Base-by-base conservation (phyloP, 2,888 invertebrate genomes). In the Halocaridina rubra region DNA sequence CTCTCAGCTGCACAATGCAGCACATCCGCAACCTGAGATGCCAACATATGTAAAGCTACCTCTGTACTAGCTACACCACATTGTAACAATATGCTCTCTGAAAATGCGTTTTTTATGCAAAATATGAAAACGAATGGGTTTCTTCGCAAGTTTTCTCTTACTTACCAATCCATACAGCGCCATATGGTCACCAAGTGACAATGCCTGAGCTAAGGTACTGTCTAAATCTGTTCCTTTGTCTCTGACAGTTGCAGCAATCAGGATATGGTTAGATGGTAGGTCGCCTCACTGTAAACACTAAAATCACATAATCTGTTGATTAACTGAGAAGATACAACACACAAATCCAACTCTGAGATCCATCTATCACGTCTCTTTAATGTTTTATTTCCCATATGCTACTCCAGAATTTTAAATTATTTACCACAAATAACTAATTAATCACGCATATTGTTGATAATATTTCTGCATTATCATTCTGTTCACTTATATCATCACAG, bases 401-500 rank as follows among this genome's bases (percentile, higher is more conserved):
- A n/a, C 8, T 29, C 57, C 46, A 1, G 13, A 39, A 7, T 57
- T 75, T 75, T 3, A 53, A 4, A 22, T 75, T 75, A 75, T 53
- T 75, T 16, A 75, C 10, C 19, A 75, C 46, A 13, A 75, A 27
- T 57, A 53, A 13, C 7, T 24, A 29, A 53, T 39, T 46, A n/a
- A 53, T 19, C 24, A 22, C 19, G 19, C 75, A 75, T 13, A 75
- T 53, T 3, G 75, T 53, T 13, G 75, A 39, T 13, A 75, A 53
- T 33, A 75, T n/a, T 29, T 24, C 24, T n/a, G 75, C 75, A 75
- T 76, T 76, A 13, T n/a, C 76, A 76, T 76, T 76, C 2, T 57
- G 59, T 16, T 19, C 10, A 30, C 22, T 30, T 2, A 76, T 32
- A 30, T n/a, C n/a, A 29, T 76, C 57, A 30, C 8, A 61, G 8